These are phyloP conservation scores for Aleadryas rufinucha DNA, from an alignment of 2,113 vertebrate genomes.

Conservation along the genomic window DNA sequence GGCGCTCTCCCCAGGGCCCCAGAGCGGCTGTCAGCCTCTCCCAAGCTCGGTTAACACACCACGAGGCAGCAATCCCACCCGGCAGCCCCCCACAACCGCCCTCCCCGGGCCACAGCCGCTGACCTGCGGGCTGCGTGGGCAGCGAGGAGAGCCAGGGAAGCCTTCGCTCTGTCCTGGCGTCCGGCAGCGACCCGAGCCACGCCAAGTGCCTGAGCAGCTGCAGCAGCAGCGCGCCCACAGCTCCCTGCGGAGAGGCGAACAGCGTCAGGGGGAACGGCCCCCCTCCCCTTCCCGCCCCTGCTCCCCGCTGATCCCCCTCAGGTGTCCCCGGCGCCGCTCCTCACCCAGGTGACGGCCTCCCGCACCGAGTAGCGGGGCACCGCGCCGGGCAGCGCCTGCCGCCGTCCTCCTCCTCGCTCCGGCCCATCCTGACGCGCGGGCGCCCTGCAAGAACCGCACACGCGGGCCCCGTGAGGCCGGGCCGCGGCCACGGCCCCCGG, in stretches of 20 bases:
- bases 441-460: not conserved
- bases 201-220: conserved; percentile 37
- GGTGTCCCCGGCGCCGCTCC: not conserved
- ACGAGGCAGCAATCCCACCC: not conserved
- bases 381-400: not conserved
- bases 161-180: not conserved
- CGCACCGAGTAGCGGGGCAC: conserved; percentile 18
- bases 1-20: not conserved
- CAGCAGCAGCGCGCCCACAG: conserved; percentile 22
- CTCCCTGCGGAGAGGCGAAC: not conserved
- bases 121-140: not conserved
- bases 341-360: conserved; percentile 58
- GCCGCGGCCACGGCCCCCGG: not conserved
- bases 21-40: not conserved
- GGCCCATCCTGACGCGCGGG: not conserved
- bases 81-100: not conserved
- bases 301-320: not conserved
- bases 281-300: accelerated
- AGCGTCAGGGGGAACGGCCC: not conserved
- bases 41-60: not conserved
- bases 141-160: not conserved
- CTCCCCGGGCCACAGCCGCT: not conserved
- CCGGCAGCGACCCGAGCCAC: not conserved
- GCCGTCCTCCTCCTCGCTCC: not conserved
- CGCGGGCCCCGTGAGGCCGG: not conserved